phyloP scores from a whole-genome alignment of 2,888 invertebrate genomes.

The Tanytarsus gracilentus region DNA sequence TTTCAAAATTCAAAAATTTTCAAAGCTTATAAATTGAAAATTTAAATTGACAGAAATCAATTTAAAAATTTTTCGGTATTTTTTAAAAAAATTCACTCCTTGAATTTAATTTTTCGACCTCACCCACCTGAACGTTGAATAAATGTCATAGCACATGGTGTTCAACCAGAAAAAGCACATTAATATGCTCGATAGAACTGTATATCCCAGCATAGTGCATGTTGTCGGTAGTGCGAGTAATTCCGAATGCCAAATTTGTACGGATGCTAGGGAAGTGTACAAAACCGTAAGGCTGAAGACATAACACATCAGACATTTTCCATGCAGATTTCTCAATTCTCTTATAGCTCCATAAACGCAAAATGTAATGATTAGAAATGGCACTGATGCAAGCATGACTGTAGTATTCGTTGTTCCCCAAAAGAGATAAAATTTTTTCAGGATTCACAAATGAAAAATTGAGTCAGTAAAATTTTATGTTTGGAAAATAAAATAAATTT shows the following conservation, averaged over 20 bases:
- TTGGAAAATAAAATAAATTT: no score
- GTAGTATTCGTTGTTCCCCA: constrained; percentile 34
- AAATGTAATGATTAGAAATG: constrained; percentile 62
- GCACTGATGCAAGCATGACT: constrained; percentile 65
- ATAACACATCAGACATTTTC: constrained; percentile 68
- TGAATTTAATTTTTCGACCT: neutral
- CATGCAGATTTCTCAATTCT: constrained; percentile 63
- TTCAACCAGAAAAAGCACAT: neutral
- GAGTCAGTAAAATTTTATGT: no score
- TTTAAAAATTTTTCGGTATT: neutral
- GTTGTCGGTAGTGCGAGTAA: neutral
- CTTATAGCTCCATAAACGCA: constrained; percentile 62
- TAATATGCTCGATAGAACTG: neutral
- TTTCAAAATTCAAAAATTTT: no score
- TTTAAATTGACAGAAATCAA: no score
- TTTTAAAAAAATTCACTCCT: no score
- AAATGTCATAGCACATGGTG: neutral
- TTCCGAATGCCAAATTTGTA: neutral
- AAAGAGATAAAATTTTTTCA: no score
- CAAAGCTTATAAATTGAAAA: no score
- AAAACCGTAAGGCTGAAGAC: constrained; percentile 56
- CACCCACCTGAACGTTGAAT: neutral
- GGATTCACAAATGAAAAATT: no score
- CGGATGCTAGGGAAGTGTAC: constrained; percentile 35
- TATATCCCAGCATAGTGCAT: neutral